phyloP scores from a whole-genome alignment of 2,888 invertebrate species.

The Mythimna impura region DNA sequence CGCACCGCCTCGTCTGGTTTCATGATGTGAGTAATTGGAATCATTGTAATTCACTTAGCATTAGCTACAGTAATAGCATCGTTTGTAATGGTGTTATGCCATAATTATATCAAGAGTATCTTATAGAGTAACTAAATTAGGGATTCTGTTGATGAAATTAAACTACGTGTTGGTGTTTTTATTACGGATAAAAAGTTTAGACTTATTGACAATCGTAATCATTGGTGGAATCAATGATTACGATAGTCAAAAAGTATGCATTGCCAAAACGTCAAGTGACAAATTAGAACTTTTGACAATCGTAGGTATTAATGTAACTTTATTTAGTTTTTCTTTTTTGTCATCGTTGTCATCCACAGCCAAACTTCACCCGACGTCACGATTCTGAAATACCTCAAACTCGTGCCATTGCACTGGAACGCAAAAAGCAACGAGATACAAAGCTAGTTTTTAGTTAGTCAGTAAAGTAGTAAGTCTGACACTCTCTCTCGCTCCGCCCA shows the following conservation, averaged over 20 bases:
- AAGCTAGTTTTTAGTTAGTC: too few species aligned
- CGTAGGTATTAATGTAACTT: too few species aligned
- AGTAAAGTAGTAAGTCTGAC: too few species aligned
- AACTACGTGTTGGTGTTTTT: neutral
- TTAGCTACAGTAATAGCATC: neutral
- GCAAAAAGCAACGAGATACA: too few species aligned
- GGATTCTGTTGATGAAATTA: neutral
- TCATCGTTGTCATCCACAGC: too few species aligned
- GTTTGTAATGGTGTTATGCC: neutral
- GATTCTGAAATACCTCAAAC: too few species aligned
- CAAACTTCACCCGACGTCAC: too few species aligned
- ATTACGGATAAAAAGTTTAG: neutral
- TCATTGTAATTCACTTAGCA: slow-evolving; percentile 25
- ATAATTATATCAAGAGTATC: neutral
- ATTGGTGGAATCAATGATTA: neutral
- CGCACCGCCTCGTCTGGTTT: slow-evolving; percentile 96
- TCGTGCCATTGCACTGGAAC: too few species aligned
- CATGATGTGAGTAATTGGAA: slow-evolving; percentile 90
- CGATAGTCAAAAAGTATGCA: neutral
- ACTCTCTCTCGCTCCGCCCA: too few species aligned
- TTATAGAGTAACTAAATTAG: neutral
- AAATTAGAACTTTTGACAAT: too few species aligned
- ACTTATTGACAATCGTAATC: neutral
- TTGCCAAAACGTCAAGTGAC: too few species aligned
- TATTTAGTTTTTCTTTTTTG: too few species aligned